phyloP scores from a whole-genome alignment of 2,113 vertebrate genomes.

The Cepphus grylle region DNA sequence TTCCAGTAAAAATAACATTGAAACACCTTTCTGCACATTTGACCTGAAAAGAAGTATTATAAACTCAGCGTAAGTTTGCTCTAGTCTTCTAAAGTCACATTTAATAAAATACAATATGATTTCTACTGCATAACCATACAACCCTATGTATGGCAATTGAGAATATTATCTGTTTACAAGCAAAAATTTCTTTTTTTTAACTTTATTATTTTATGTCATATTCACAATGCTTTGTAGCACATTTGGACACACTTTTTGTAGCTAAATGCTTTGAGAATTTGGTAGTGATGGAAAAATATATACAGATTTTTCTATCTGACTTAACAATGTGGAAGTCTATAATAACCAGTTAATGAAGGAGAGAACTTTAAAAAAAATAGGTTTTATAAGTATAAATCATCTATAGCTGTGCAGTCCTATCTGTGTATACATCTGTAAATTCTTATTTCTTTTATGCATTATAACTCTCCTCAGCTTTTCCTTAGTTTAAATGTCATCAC shows the following conservation, averaged over 20 bases:
- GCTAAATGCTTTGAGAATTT: neutral
- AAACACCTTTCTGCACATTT: neutral
- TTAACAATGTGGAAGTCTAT: neutral
- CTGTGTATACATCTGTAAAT: neutral
- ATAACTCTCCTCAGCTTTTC: neutral
- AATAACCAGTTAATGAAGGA: neutral
- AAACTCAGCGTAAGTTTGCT: neutral
- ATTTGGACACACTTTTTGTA: neutral
- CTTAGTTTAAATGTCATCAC: neutral
- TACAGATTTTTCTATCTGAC: neutral
- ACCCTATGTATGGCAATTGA: neutral
- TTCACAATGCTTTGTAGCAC: neutral
- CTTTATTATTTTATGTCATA: neutral
- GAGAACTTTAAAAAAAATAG: neutral
- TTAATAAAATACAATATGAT: neutral
- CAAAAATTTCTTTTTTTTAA: neutral
- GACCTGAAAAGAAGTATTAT: neutral
- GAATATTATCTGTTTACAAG: neutral
- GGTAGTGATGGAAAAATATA: neutral
- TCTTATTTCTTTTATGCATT: neutral
- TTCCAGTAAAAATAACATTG: neutral
- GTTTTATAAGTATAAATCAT: neutral
- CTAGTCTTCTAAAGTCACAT: neutral
- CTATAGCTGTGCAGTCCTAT: neutral
- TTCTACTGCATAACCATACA: neutral